These are phyloP conservation scores for Ferrisia virgata DNA, from an alignment of 2,888 invertebrate species.

Conservation along the genomic window DNA sequence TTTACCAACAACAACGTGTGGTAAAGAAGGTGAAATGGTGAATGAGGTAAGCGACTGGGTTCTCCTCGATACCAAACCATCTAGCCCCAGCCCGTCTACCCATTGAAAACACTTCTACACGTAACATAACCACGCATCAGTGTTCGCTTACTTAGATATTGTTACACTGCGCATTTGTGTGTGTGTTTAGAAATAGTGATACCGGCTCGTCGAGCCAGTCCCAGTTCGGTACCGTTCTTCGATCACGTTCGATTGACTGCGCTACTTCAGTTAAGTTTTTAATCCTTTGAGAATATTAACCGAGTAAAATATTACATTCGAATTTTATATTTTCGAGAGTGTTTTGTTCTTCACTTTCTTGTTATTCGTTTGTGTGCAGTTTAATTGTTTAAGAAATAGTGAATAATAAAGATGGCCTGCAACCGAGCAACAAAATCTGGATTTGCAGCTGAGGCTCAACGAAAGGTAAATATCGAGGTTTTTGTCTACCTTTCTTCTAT, in stretches of 20 bases:
- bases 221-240: slow-evolving; percentile 38
- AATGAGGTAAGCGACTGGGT: slow-evolving; percentile 17
- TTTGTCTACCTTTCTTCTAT: background rate
- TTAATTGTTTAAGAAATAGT: slow-evolving; percentile 17
- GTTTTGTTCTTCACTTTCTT: background rate
- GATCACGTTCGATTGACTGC: slow-evolving; percentile 38
- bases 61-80: slow-evolving; percentile 2
- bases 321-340: background rate
- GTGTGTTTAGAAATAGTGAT: slow-evolving; percentile 35
- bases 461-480: slow-evolving; percentile 70
- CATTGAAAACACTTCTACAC: background rate
- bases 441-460: slow-evolving; percentile 93
- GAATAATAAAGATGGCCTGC: slow-evolving; percentile 63
- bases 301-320: background rate
- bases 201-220: slow-evolving; percentile 38
- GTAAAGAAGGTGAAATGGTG: slow-evolving; percentile 27
- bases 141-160: slow-evolving; percentile 20
- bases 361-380: background rate
- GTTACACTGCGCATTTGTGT: slow-evolving; percentile 25
- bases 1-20: background rate
- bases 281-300: background rate
- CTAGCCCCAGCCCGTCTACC: slow-evolving; percentile 23
- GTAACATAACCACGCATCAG: slow-evolving; percentile 28
- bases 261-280: slow-evolving; percentile 32
- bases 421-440: slow-evolving; percentile 86